A percentile compares a stretch with the other conserved stretches of the same genome.
Evolutionary conservation across 2,797 vertebrate genomes (phyloP).

Genomic region (Oreochromis mossambicus): DNA sequence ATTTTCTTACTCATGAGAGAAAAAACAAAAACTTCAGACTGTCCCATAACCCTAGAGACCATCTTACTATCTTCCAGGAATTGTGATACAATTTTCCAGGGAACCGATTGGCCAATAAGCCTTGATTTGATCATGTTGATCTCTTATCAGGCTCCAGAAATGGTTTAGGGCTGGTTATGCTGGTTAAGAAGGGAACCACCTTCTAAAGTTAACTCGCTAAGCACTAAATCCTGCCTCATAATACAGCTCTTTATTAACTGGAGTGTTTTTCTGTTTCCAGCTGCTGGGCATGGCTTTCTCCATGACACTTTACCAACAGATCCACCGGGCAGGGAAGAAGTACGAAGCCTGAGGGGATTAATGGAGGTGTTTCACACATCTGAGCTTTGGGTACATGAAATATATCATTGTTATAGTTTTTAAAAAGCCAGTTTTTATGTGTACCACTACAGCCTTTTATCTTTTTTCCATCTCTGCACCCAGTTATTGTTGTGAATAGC

Average conservation of each 20-base stretch:
- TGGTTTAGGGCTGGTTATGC: not conserved
- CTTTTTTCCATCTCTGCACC: not conserved
- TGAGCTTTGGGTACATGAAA: not conserved
- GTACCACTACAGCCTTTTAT: not conserved
- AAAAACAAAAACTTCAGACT: not conserved
- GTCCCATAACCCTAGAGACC: not conserved
- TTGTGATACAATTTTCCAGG: not conserved
- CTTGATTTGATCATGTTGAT: not conserved
- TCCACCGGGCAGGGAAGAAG: conserved; percentile 94
- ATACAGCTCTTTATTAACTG: not conserved
- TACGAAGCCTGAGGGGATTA: conserved; percentile 82
- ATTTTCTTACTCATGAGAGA: not conserved
- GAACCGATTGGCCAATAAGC: not conserved
- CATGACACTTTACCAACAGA: conserved; percentile 98
- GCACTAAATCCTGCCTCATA: not conserved
- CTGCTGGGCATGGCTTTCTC: conserved; percentile 98
- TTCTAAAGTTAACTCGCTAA: not conserved
- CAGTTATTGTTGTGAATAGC: conserved; percentile 40
- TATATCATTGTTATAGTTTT: not conserved
- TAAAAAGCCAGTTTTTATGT: not conserved
- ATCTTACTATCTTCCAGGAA: not conserved
- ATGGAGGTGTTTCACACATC: not conserved
- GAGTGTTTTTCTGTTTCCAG: conserved; percentile 61
- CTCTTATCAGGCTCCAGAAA: not conserved
- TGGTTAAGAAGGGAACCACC: not conserved